These are phyloP conservation scores for Drosophila teissieri DNA, from an alignment of 1,140 invertebrate species.

Conservation along the genomic window DNA sequence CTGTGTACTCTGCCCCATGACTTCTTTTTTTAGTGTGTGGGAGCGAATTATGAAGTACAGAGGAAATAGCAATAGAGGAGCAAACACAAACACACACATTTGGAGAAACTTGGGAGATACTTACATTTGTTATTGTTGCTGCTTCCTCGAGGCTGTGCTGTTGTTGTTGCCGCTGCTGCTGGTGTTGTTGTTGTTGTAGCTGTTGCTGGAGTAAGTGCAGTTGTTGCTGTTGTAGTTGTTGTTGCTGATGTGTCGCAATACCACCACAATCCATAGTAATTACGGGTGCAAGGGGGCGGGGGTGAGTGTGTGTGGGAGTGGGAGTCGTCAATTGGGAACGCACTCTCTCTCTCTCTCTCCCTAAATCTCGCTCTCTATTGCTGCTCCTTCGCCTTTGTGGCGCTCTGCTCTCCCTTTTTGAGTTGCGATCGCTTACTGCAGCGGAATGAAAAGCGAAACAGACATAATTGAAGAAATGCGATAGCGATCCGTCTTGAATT, in stretches of 20 bases:
- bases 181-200: constrained; percentile 39
- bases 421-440: constrained; percentile 37
- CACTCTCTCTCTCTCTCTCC: constrained; percentile 23
- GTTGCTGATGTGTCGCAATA: constrained; percentile 74
- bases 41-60: constrained; percentile 70
- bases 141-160: constrained; percentile 73
- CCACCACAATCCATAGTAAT: constrained; percentile 80
- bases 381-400: background rate
- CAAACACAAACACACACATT: constrained; percentile 31
- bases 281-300: constrained; percentile 24
- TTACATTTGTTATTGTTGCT: constrained; percentile 80
- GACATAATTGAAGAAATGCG: constrained; percentile 48
- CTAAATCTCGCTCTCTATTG: constrained; percentile 3
- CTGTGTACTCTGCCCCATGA: background rate
- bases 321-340: constrained; percentile 42
- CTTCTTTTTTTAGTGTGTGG: constrained; percentile 50
- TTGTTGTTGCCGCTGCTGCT: constrained; percentile 42
- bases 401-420: no score
- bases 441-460: constrained; percentile 39
- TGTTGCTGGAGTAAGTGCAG: constrained; percentile 53
- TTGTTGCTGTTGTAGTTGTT: constrained; percentile 51
- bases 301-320: constrained; percentile 17
- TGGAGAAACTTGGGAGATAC: constrained; percentile 44
- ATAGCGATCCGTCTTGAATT: constrained; percentile 41
- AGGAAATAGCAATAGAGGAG: constrained; percentile 57